Evolutionary conservation across 2,888 invertebrate species (phyloP), one percentile per base, ranked within the genome.

Genomic region (Caenorhabditis sp.): DNA sequence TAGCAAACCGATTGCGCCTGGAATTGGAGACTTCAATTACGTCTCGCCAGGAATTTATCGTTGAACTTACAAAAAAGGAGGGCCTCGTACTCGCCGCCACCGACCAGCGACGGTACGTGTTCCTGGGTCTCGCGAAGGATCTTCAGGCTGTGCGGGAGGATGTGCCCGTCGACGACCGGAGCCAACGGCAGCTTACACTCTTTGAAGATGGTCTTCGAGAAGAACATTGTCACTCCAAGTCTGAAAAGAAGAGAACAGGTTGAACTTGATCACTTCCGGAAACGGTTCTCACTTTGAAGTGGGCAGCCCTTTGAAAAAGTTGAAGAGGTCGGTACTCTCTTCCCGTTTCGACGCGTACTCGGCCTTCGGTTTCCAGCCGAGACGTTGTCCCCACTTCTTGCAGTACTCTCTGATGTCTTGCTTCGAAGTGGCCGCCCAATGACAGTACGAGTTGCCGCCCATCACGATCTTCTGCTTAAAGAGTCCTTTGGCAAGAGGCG

Each of bases 131-230:
- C 71, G 15, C 87, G 77, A 7, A 88, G 79, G 17, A 81, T 71
- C 26, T 35, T 55, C 20, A 77, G 24, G 26, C 52, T 41, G 20
- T 72, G 22, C 1, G 88, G 88, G 7, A 88, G 77, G 17, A 88
- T 68, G 11, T 88, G 87, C 17, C 85, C 87, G 56, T 88, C 88
- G 50, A 88, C 76, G 30, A 88, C 85, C 6, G 88, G 88, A 0
- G 85, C 80, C 9, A 88, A 74, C 0, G 85, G 84, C 6, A 88
- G 76, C 8, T 80, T 72, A 15, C 80, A 74, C 24, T 85, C 83
- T 13, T 78, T 68, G 73, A 87, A 84, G 13, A 87, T 79, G 15
- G 77, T 74, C 9, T 76, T 65, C 30, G 74, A 78, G 24, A 84
- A 84, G 48, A 84, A 80, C 85, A 86, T 81, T 24, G 81, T 79